Base-by-base conservation (phyloP, 2,113 vertebrate genomes). In the Nannospalax galili region DNA sequence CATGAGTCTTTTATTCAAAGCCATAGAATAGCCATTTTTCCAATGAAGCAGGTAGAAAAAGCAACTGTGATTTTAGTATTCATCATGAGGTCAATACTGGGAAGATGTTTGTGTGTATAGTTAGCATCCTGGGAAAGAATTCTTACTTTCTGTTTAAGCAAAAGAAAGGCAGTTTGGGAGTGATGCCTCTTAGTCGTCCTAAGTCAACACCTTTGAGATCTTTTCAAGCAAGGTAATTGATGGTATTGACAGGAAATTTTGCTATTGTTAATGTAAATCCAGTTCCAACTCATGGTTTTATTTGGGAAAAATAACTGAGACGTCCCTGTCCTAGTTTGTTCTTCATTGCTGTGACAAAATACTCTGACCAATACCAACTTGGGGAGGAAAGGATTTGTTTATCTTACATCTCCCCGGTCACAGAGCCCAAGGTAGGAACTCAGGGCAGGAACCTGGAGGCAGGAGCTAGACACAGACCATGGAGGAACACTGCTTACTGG, bases 61-160 rank as follows among this genome's bases (percentile, higher is more conserved):
- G 82, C 16, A 81, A 24, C 9, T 80, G 85, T 35, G 86, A 7
- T 90, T 90, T 87, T 84, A 93, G 15, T 72, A 30, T 11, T 84
- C 93, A 72, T 32, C n/a, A 56, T 48, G 69, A 45, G 8, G 30
- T 80, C 77, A 92, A 80, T 14, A 80, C 15, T 90, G 26, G 16
- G 10, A 26, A 84, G 37, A 81, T 58, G 4, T 90, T 45, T 48
- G 37, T 48, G 40, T 86, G 24, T 56, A 1, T 60, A 89, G 9
- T 85, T 89, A 69, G 40, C 92, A 3, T 48, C 73, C 40, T 74
- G 37, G 69, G 74, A 94, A 95, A 67, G 28, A 82, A 84, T 7
- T 82, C 89, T 73, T 75, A 69, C 88, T 95, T 88, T 90, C 6
- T 42, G 72, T 95, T 90, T 90, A 88, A 92, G 64, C 5, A 84